These are phyloP conservation scores for Myotis brandtii DNA, from an alignment of 2,113 vertebrate genomes.

Conservation along the genomic window DNA sequence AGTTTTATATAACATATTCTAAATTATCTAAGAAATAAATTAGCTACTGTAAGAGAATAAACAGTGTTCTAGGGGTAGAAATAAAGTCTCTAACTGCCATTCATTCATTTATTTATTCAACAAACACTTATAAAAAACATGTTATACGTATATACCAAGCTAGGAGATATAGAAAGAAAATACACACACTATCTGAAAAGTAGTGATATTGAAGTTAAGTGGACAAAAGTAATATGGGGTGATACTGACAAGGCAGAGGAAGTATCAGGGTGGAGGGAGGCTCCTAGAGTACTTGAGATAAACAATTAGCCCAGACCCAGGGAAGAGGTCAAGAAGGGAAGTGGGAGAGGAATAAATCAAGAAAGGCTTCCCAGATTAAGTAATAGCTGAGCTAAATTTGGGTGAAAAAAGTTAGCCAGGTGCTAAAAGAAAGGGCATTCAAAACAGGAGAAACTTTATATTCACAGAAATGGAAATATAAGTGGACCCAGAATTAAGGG, in stretches of 20 bases:
- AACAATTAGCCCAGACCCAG: background rate
- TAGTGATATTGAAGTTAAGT: background rate
- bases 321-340: background rate
- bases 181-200: background rate
- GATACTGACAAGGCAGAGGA: background rate
- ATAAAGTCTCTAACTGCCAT: background rate
- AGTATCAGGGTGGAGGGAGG: background rate
- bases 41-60: background rate
- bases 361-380: background rate
- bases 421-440: background rate
- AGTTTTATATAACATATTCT: background rate
- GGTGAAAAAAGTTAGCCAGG: background rate
- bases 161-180: slow-evolving; percentile 28
- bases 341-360: background rate
- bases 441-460: background rate
- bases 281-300: background rate
- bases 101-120: slow-evolving; percentile 42
- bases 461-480: background rate
- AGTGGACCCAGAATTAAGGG: background rate
- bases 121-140: slow-evolving; percentile 38
- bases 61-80: slow-evolving; percentile 22
- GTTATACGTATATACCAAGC: background rate
- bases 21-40: slow-evolving; percentile 34
- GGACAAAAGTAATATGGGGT: background rate
- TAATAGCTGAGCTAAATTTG: background rate